Base-by-base conservation (phyloP, 1,140 invertebrate genomes). In the Ephestia elutella region DNA sequence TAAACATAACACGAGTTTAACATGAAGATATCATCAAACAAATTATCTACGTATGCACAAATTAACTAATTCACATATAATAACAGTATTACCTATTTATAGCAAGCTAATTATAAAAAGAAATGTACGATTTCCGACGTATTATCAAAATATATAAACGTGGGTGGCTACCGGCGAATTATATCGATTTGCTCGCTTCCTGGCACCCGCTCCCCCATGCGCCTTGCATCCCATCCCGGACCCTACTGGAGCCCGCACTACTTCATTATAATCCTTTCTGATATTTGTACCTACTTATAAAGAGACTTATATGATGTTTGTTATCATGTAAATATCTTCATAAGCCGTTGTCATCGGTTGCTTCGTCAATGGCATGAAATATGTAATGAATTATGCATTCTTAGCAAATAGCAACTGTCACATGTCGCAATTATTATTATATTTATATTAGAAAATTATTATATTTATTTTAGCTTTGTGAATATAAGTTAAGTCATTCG, bases 131-230 rank as follows among this genome's bases (percentile, higher is more conserved):
- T 44, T 15, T 15, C 5, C 38, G 13, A n/a, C n/a, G n/a, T n/a
- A n/a, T n/a, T 44, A 44, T 44, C 15, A 44, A 44, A 44, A 44
- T 44, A 44, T 44, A 15, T 44, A 44, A 44, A 44, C 13, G 38
- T 44, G n/a, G 38, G 38, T 44, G 38, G 1, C n/a, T 44, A 15
- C 68, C 56, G 61, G 55, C 59, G 60, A 71, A 69, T 73, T 60
- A 73, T 82, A 82, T 82, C 62, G 82, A 82, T 85, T 78, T 48
- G 57, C 55, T 55, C 35, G 59, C 56, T 60, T 73, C 70, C 73
- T 78, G 70, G 75, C 74, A 75, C 38, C 25, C 66, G 65, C 56
- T 68, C 70, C 74, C 78, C 67, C 71, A 78, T 73, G 68, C 67
- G 67, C 68, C 71, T 62, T 76, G 65, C 71, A 67, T 66, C 63